Percentiles rank a stretch among this genome's conserved stretches.
Evolutionary conservation across 1,140 invertebrate species (phyloP).

Genomic region (Drosophila micromelanica): DNA sequence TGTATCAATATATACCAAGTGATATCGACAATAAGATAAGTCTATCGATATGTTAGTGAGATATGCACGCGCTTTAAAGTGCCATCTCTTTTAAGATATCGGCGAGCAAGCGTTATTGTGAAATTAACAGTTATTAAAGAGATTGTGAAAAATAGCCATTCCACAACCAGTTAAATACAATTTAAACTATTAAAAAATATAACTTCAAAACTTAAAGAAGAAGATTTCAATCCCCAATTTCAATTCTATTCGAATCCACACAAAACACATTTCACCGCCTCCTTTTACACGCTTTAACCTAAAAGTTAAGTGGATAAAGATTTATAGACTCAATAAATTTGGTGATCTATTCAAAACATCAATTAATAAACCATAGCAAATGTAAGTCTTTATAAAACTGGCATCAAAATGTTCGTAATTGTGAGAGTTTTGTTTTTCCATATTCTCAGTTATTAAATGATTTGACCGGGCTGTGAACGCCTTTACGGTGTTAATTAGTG

Average conservation of each 20-base stretch:
- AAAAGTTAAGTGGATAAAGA: constrained; percentile 2
- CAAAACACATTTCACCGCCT: background rate
- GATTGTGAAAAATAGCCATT: too few species aligned
- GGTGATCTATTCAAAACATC: constrained; percentile 1
- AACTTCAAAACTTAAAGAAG: too few species aligned
- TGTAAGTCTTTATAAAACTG: background rate
- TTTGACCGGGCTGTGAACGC: background rate
- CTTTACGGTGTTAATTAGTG: constrained; percentile 63
- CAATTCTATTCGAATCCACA: background rate
- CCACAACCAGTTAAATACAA: too few species aligned
- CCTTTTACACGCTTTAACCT: background rate
- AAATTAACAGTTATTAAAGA: too few species aligned
- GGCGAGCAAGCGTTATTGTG: too few species aligned
- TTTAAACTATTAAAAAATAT: too few species aligned
- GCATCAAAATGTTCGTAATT: background rate
- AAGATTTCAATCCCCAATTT: too few species aligned
- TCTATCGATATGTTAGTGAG: too few species aligned
- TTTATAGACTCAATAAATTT: constrained; percentile 8
- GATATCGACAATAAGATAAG: too few species aligned
- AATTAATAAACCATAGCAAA: constrained; percentile 29
- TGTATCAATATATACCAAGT: too few species aligned
- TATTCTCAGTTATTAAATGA: constrained; percentile 37
- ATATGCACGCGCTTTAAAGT: too few species aligned
- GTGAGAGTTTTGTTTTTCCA: constrained; percentile 19
- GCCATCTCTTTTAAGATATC: too few species aligned